Evolutionary conservation across 2,888 invertebrate species (phyloP), one percentile per base, ranked within the genome.

Genomic region (Hirtodrosophila trivittata): DNA sequence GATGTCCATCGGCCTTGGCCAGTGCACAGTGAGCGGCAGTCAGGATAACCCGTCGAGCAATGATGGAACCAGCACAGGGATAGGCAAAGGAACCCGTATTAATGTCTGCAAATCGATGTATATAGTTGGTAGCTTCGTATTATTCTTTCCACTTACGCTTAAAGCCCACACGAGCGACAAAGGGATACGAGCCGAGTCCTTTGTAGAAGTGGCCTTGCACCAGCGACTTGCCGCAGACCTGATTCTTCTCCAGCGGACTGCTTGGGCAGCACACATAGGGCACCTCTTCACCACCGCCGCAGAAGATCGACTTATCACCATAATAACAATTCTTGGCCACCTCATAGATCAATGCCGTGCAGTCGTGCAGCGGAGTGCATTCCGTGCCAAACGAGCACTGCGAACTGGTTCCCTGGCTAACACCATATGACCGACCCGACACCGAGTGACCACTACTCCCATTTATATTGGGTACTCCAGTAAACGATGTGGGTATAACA

Each of bases 1-100:
- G 94, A 86, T 94, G 95, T 75, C 94, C 94, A 47, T 94, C 94
- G 7, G 95, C 94, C 87, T 94, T 95, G 0, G 95, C 95, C 49
- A 95, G 89, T 1, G 95, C 95, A 87, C 96, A 96, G 83, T 95
- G 95, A 0, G 95, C 95, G 0, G 96, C 95, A 0, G 95, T 95
- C 28, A 96, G 89, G 32, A 96, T 92, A 91, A 91, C 90, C n/a
- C 91, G 88, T 4, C 92, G 92, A 0, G 92, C 92, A 50, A 96
- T 93, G 13, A 96, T 94, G 0, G 95, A 94, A 1, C 96, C 96
- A 41, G 94, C 93, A 86, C 96, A 96, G 1, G 95, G 95, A 89
- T 94, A 95, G 37, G 94, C 93, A 35, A 94, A 92, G 64, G 93
- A 94, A 1, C 94, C 94, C 0, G 93, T 93, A 3, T 93, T 92